These are phyloP conservation scores for Sparus aurata DNA, from an alignment of 2,797 vertebrate species.

Conservation along the genomic window DNA sequence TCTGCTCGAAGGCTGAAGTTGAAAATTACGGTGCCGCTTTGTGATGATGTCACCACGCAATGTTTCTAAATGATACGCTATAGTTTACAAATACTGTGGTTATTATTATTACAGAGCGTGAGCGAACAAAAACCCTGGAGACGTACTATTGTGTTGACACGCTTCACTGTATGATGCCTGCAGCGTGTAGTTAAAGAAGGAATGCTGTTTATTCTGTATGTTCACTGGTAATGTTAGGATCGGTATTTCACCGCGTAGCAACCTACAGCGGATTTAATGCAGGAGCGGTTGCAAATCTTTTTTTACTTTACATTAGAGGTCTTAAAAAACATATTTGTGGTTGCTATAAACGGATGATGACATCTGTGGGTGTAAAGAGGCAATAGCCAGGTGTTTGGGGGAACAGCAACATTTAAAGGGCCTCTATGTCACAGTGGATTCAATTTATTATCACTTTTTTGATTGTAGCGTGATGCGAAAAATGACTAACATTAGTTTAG, in stretches of 20 bases:
- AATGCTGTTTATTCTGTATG: neutral
- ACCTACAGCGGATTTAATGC: neutral
- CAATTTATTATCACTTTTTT: no score
- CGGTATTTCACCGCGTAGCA: neutral
- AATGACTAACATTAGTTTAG: no score
- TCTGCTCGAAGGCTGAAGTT: constrained; percentile 28
- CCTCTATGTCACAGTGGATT: no score
- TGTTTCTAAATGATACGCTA: constrained; percentile 60
- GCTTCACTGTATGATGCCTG: constrained; percentile 25
- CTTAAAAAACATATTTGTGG: neutral
- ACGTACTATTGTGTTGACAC: constrained; percentile 48
- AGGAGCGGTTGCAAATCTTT: neutral
- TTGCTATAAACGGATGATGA: neutral
- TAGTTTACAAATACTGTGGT: constrained; percentile 60
- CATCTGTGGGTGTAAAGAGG: neutral
- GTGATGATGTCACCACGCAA: constrained; percentile 56
- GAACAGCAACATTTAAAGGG: no score
- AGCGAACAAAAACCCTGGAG: constrained; percentile 30
- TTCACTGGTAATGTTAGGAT: neutral
- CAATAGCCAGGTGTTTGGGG: neutral
- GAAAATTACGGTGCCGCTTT: constrained; percentile 66
- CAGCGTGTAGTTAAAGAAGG: constrained; percentile 34
- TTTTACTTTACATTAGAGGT: neutral
- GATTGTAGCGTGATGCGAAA: no score
- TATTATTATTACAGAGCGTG: constrained; percentile 37